phyloP scores from a whole-genome alignment of 2,113 vertebrate species.

The Equus quagga region DNA sequence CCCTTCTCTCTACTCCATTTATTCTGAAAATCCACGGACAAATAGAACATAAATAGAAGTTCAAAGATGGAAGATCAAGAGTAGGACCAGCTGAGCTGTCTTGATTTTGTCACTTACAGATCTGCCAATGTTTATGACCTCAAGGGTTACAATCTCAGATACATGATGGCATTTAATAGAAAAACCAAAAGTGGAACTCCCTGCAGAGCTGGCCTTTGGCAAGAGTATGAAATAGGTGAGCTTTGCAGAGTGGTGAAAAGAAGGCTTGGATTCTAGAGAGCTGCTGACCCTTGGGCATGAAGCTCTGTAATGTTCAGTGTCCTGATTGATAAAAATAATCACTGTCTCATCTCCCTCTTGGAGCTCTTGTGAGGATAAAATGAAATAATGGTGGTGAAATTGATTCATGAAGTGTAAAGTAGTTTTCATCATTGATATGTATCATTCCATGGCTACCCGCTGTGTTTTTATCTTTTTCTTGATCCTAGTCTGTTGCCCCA shows the following conservation, averaged over 20 bases:
- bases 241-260: background rate
- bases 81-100: background rate
- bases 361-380: background rate
- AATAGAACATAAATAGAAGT: background rate
- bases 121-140: background rate
- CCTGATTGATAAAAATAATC: background rate
- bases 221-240: background rate
- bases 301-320: background rate
- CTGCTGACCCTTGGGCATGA: background rate
- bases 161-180: background rate
- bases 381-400: background rate
- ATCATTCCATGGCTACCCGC: background rate
- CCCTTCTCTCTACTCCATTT: background rate
- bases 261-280: background rate
- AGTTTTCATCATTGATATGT: background rate
- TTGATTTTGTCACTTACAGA: conserved; percentile 10
- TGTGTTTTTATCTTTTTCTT: background rate
- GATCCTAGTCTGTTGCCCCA: background rate
- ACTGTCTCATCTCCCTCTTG: background rate
- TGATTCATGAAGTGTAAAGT: background rate
- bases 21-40: conserved; percentile 39
- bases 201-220: background rate
- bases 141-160: background rate
- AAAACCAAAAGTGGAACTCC: background rate
- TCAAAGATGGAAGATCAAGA: conserved; percentile 16